Percentiles rank a stretch among this genome's conserved stretches.
Evolutionary conservation across 2,888 invertebrate genomes (phyloP).

Genomic region (Agrotis ipsilon): DNA sequence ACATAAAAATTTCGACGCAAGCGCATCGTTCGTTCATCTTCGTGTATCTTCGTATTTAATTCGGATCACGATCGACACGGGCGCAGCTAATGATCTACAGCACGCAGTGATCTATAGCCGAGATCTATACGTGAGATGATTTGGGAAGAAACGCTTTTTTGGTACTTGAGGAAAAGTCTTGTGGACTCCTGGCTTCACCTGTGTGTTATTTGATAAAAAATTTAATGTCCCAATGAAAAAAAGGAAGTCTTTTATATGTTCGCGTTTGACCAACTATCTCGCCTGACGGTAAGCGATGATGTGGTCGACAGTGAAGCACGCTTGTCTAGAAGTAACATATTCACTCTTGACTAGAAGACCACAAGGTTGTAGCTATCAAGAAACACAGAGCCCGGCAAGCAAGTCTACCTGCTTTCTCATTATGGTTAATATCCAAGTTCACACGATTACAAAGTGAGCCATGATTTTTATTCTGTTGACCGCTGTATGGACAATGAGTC

Average conservation of each 20-base stretch:
- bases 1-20: slow-evolving; percentile 42
- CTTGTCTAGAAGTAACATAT: no score
- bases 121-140: slow-evolving; percentile 64
- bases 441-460: slow-evolving; percentile 21
- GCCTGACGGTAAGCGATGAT: no score
- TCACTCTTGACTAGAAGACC: no score
- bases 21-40: slow-evolving; percentile 49
- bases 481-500: slow-evolving; percentile 29
- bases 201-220: no score
- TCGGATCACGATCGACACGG: slow-evolving; percentile 73
- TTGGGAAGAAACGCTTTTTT: slow-evolving; percentile 31
- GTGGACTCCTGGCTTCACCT: no score
- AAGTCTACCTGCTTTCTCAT: no score
- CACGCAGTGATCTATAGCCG: slow-evolving; percentile 63
- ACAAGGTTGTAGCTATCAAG: no score
- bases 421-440: slow-evolving; percentile 17
- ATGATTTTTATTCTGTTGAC: slow-evolving; percentile 18
- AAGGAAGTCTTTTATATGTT: no score
- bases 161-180: slow-evolving; percentile 10
- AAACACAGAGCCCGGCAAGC: no score
- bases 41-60: slow-evolving; percentile 69
- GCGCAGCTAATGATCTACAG: slow-evolving; percentile 71
- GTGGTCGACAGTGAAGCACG: no score
- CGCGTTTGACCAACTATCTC: no score
- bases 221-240: no score